Conservation (phyloP, 2,888 invertebrate species). For the Dicranocentrus wangi region DNA sequence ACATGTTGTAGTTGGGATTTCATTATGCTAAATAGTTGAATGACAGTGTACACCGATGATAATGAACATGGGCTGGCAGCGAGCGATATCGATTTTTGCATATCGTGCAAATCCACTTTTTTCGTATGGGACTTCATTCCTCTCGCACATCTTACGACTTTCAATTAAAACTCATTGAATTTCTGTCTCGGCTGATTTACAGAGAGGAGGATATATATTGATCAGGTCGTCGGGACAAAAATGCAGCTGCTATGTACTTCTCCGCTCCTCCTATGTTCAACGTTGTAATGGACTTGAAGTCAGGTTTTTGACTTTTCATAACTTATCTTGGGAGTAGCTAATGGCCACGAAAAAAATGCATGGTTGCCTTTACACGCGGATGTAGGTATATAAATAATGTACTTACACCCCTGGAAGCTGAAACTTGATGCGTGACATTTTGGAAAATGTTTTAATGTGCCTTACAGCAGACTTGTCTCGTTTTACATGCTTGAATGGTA, state of each 20-base stretch:
- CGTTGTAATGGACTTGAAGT: not conserved
- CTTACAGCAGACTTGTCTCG: no score
- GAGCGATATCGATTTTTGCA: not conserved
- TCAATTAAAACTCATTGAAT: not conserved
- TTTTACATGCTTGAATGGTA: no score
- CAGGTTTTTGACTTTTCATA: no score
- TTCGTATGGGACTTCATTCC: not conserved
- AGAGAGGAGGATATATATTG: no score
- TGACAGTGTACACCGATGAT: not conserved
- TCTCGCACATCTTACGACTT: not conserved
- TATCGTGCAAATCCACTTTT: not conserved
- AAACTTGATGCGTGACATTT: no score
- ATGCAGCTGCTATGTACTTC: not conserved
- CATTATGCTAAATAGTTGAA: slow-evolving; percentile 10
- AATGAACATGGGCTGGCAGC: not conserved
- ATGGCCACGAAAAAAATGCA: no score
- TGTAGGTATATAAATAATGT: no score
- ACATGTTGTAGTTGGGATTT: not conserved
- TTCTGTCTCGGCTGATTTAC: not conserved
- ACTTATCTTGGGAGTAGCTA: no score
- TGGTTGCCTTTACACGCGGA: no score
- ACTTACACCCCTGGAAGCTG: no score
- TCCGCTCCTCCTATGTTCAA: not conserved
- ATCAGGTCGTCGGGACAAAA: no score
- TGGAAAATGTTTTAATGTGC: no score